A percentile compares a stretch with the other conserved stretches of the same genome.
These are phyloP conservation scores for Procapra przewalskii DNA, from an alignment of 2,113 vertebrate species.

Conservation along the genomic window DNA sequence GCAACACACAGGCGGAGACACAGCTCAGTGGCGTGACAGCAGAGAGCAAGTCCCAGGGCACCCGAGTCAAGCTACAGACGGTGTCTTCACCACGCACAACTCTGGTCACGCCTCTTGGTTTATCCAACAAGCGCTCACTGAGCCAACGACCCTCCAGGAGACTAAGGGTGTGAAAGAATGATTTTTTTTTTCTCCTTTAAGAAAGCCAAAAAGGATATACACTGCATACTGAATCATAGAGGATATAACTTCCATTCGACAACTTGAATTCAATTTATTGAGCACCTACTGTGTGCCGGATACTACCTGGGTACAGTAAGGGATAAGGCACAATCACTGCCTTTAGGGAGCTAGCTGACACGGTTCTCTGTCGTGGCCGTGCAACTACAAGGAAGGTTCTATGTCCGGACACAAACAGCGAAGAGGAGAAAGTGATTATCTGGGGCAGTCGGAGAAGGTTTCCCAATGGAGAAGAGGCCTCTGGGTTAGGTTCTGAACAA, in stretches of 20 bases:
- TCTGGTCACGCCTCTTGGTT: neutral
- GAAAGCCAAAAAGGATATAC: neutral
- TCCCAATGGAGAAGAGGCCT: neutral
- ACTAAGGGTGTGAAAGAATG: neutral
- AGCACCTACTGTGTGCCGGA: neutral
- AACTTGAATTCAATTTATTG: neutral
- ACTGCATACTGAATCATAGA: neutral
- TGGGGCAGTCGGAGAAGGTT: neutral
- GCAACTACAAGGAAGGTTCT: neutral
- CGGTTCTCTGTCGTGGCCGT: neutral
- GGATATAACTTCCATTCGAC: neutral
- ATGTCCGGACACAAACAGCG: neutral
- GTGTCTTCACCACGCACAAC: neutral
- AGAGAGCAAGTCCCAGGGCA: neutral
- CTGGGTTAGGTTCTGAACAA: neutral
- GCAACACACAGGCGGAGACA: neutral
- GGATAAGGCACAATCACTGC: neutral
- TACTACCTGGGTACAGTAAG: neutral
- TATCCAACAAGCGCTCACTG: neutral
- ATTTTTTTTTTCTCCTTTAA: neutral
- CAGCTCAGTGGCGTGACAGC: neutral
- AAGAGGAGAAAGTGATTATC: neutral
- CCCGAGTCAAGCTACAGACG: neutral
- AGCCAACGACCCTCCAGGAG: neutral
- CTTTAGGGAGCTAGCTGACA: neutral